Percentiles rank a stretch among this genome's conserved stretches.
Conservation (phyloP, 2,113 vertebrate genomes). For the Podilymbus podiceps region DNA sequence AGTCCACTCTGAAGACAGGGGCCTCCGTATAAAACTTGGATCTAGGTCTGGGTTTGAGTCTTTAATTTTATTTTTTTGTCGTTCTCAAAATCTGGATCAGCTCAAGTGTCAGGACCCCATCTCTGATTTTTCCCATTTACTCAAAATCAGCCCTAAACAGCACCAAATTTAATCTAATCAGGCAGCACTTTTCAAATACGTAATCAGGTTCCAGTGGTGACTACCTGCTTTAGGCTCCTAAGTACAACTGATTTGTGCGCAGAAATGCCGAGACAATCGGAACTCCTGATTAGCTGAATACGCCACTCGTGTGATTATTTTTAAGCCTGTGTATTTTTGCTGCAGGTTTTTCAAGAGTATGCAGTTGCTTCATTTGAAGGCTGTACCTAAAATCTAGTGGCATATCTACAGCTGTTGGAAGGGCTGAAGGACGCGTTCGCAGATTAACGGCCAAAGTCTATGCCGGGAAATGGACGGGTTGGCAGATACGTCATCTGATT, state of each 20-base stretch:
- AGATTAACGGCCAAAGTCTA: background rate
- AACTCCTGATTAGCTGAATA: slow-evolving; percentile 31
- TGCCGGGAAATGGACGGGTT: background rate
- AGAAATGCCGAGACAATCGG: background rate
- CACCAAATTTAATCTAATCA: slow-evolving; percentile 32
- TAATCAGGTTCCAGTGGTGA: slow-evolving; percentile 52
- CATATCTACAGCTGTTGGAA: background rate
- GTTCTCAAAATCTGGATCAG: background rate
- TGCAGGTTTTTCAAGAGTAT: background rate
- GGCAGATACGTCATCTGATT: background rate
- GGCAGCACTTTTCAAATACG: background rate
- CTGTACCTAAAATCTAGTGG: background rate
- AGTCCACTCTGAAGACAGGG: background rate
- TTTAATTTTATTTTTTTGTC: background rate
- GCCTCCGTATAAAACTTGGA: background rate
- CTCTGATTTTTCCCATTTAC: slow-evolving; percentile 10
- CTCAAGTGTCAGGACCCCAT: background rate
- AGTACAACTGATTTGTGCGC: background rate
- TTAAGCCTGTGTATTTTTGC: background rate
- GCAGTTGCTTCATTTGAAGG: background rate
- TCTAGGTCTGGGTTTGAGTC: background rate
- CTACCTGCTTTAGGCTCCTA: background rate
- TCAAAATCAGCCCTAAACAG: slow-evolving; percentile 24
- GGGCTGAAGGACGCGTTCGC: rapidly evolving
- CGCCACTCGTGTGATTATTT: background rate